Base-by-base conservation (phyloP, 2,888 invertebrate species). In the Acleris holmiana region DNA sequence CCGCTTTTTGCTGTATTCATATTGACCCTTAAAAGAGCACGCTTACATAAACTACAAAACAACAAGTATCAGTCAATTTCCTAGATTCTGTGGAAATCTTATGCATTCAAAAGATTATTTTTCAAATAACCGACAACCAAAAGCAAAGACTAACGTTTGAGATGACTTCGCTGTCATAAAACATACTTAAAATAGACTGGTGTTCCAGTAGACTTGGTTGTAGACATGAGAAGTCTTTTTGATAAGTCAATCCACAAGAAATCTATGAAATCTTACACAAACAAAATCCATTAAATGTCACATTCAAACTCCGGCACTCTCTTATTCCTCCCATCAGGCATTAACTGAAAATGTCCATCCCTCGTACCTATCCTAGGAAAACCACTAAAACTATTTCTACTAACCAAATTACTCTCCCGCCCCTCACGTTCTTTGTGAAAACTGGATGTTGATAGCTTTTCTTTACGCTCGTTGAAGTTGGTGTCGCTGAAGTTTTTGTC, bases 301-400 rank as follows among this genome's bases (percentile, higher is more conserved):
- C 94, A 94, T 79, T 95, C 94, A 74, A 95, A 94, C 79, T 95
- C 94, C 4, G 94, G 89, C 65, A 94, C 94, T 75, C 94, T 90
- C 68, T 93, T 93, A 75, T 88, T 93, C 40, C 91, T 82, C n/a
- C 92, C 91, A 53, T 92, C 93, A 15, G 91, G 86, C 46, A 87
- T 82, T 78, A 89, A 79, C 73, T 91, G 89, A 66, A 92, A 93
- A 64, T 91, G 91, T 60, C 76, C 81, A 35, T 91, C 91, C 51
- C 91, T 85, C 1, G 87, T 76, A 1, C 88, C 86, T 65, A 92
- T 82, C 67, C 92, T 81, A 5, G 90, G 93, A 70, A 91, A 93
- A 7, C 91, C 93, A 68, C 86, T 93, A 71, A 93, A 93, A 71
- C 93, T 93, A 76, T 92, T 93, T 68, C 93, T 88, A 76, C 91